Evolutionary conservation across 2,888 invertebrate species (phyloP), one percentile per base, ranked within the genome.

Genomic region (Drosophila setosimentum): DNA sequence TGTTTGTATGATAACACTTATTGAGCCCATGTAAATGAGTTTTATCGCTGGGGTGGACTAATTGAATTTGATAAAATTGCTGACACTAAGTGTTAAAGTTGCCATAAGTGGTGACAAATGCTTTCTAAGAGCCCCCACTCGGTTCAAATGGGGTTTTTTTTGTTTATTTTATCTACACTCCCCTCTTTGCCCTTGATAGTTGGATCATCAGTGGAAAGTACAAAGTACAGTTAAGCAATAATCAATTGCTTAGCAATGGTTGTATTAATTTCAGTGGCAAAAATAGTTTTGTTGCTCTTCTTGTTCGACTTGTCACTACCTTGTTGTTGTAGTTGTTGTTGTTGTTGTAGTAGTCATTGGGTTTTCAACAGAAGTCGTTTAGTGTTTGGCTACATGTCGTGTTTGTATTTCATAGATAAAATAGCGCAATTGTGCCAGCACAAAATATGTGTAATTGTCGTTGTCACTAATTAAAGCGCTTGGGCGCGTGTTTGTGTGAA

Each of bases 391-490:
- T 79, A 60, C 81, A 75, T 82, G 78, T 82, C 78, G 59, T 83
- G 83, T 82, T 82, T 76, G 73, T 81, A 73, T 71, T 81, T 78
- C 78, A 58, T 66, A 83, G 85, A 86, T 86, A 86, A 86, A 89
- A 80, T 78, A 80, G 70, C 78, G 74, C 82, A 78, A 78, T 76
- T 78, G 80, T 78, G 78, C 73, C 78, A 76, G 81, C 73, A 68
- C 82, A 76, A 82, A 84, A 84, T 83, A 73, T 89, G 84, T 90
- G 90, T 90, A 90, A 90, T 91, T 91, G 84, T 86, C 83, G 87
- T 90, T 90, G 90, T 90, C 78, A 91, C 88, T 90, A 90, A 90
- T 90, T 91, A 91, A 88, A 88, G 73, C 75, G 71, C 50, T 35
- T n/a, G 54, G 27, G 60, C 40, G 54, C 35, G 67, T 64, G 71